Base-by-base conservation (phyloP, 2,113 vertebrate genomes). In the Colaptes auratus region DNA sequence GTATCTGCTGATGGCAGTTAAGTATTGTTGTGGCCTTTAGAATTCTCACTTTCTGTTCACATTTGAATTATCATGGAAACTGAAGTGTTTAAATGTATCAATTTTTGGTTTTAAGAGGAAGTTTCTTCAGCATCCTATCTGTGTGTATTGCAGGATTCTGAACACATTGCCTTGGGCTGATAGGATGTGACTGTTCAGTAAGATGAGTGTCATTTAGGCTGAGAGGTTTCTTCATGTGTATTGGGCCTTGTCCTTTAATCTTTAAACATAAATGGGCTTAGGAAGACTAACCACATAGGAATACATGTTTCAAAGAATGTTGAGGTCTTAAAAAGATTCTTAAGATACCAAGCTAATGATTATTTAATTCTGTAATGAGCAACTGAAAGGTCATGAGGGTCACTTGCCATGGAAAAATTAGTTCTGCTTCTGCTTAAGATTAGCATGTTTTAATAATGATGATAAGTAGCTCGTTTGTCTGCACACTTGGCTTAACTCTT, bases 11-110 rank as follows among this genome's bases (percentile, higher is more conserved):
- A 66, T 82, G 56, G 71, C 71, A 67, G 48, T 89, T 76, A 93
- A 76, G 31, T 85, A 33, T 58, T 95, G 53, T 36, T 30, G 21
- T 9, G 42, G 56, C 56, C 59, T 87, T 92, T n/a, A 81, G 75
- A 92, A 74, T 86, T 88, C 66, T 82, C 21, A 71, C 72, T 89
- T 77, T 82, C 64, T 89, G 31, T 88, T 89, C 65, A 15, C 30
- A 21, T 89, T 87, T 71, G 44, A 28, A 30, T 56, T 92, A 80
- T 71, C 31, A 9, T 75, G 52, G 64, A 82, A 87, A 65, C 63
- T 59, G 60, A 84, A 84, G 35, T 88, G 48, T 89, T 95, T 30
- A 88, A 82, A 36, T 53, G 8, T 89, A 16, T 18, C 63, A 42
- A 50, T 50, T 73, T 72, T 56, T 74, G 27, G 39, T 82, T 89